Base-by-base conservation (phyloP, 2,888 invertebrate genomes). In the Candidula unifasciata region DNA sequence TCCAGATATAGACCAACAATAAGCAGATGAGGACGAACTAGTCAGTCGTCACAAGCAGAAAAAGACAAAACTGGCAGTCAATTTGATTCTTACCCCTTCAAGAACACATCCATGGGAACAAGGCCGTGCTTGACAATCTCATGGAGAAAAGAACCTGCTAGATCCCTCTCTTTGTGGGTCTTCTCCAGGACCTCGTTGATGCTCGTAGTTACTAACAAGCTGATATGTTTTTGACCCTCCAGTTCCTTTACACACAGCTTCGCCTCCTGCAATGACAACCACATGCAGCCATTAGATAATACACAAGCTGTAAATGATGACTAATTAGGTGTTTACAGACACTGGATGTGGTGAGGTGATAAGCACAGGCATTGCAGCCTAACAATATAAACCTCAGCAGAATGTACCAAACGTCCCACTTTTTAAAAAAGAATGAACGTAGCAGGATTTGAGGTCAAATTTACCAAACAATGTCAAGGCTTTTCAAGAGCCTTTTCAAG, bases 121-220 rank as follows among this genome's bases (percentile, higher is more conserved):
- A 94, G 91, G 85, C 94, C 94, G 66, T 93, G 90, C 74, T 94
- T 94, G 84, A 96, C 92, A 84, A 96, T 93, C 86, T 94, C 94
- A 80, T 94, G 94, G 83, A 96, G 93, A 37, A 96, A 92, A 86
- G 92, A 91, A n/a, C 95, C 95, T 3, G 89, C 89, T 77, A 91
- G 91, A 37, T 84, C 83, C 86, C 95, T 93, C n/a, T 93, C 93
- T 57, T 88, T 86, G 57, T 84, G 83, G 52, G 92, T 90, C 64
- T 89, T 89, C 87, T 92, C 93, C 54, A 94, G 87, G 21, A 91
- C 92, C 80, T 90, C 89, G 85, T 91, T 91, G 24, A 94, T 85
- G 33, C 90, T 88, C 44, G 86, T 71, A 10, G 88, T 85, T 33
- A 94, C 92, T 88, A 94, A 93, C 33, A 88, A 74, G 86, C 90